phyloP scores from a whole-genome alignment of 2,888 invertebrate genomes.

The Nebria brevicollis region DNA sequence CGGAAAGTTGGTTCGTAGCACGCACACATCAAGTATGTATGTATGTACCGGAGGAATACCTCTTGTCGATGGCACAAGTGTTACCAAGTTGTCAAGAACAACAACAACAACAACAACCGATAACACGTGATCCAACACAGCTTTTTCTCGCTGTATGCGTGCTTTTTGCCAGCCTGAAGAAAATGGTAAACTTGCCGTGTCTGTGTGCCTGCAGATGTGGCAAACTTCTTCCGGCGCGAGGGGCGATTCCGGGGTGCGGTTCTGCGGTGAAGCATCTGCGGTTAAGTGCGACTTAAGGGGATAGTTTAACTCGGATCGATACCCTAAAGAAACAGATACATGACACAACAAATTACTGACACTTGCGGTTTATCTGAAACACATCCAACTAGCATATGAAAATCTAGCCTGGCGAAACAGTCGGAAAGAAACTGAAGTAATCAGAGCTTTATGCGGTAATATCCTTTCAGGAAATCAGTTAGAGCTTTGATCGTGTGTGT shows the following conservation, averaged over 20 bases:
- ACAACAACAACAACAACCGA: neutral
- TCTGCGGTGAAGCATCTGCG: neutral
- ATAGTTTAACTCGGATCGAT: neutral
- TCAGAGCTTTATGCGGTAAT: no score
- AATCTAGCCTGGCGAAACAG: no score
- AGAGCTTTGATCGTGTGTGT: no score
- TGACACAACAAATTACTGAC: no score
- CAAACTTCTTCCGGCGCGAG: neutral
- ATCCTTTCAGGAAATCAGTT: no score
- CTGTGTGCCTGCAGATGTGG: neutral
- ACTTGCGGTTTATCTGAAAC: no score
- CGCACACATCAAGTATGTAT: neutral
- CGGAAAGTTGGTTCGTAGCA: neutral
- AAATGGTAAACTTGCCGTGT: neutral
- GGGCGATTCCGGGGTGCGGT: neutral
- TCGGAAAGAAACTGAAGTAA: no score
- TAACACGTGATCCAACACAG: neutral
- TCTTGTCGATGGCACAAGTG: neutral
- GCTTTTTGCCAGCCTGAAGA: neutral
- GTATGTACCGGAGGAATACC: neutral
- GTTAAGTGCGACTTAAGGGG: neutral
- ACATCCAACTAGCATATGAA: no score
- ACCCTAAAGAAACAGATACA: neutral
- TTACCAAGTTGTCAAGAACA: neutral
- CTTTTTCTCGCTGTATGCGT: neutral